Evolutionary conservation across 2,113 vertebrate species (phyloP).

Genomic region (rabbit (Oryctolagus cuniculus)): DNA sequence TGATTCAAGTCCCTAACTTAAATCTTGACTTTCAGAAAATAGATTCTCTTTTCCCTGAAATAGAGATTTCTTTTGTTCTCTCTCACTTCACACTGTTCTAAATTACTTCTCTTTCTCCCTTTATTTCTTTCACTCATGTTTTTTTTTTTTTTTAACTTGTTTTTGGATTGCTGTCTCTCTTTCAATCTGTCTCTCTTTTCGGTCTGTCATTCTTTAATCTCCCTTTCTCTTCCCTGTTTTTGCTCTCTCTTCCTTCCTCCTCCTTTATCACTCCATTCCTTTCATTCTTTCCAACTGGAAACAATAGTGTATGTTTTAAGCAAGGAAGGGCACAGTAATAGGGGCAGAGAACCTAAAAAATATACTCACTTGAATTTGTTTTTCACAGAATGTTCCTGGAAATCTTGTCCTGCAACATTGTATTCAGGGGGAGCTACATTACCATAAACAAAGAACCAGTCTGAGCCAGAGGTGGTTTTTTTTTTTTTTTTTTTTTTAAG

Average conservation of each 20-base stretch:
- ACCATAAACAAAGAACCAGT: too few species aligned
- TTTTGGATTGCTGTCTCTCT: background rate
- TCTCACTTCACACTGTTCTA: background rate
- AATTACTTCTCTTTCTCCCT: background rate
- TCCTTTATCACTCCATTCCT: background rate
- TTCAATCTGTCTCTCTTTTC: background rate
- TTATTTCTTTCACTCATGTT: background rate
- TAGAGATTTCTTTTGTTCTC: background rate
- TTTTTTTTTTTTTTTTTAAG: too few species aligned
- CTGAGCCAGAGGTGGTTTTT: too few species aligned
- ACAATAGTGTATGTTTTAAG: too few species aligned
- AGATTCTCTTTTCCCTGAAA: background rate
- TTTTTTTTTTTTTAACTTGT: background rate
- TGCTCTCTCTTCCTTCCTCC: background rate
- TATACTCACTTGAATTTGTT: too few species aligned
- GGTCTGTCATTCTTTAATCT: too few species aligned
- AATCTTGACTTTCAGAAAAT: background rate
- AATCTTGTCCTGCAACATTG: too few species aligned
- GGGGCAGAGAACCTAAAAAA: too few species aligned
- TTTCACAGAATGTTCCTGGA: too few species aligned
- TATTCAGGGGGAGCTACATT: too few species aligned
- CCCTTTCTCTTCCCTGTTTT: background rate
- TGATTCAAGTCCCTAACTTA: background rate
- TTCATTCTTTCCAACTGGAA: background rate
- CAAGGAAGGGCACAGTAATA: too few species aligned